A percentile compares a stretch with the other conserved stretches of the same genome.
These are phyloP conservation scores for Pagrus major DNA, from an alignment of 2,113 vertebrate species.

Conservation along the genomic window DNA sequence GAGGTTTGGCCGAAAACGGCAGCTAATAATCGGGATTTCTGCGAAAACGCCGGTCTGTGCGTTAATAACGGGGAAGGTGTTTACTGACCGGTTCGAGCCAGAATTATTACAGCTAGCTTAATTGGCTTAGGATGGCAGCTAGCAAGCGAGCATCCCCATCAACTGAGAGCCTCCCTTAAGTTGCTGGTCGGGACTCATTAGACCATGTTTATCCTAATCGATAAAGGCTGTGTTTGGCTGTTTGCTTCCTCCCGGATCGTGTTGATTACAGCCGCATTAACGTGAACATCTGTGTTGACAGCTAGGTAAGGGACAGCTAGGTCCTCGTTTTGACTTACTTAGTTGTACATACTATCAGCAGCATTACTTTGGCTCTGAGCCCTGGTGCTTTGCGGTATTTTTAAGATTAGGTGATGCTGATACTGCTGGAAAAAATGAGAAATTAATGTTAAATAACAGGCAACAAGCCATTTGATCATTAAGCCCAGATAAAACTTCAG, in stretches of 20 bases:
- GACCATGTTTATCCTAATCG: background rate
- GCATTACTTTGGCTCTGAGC: rapidly evolving
- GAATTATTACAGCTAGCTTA: conserved; percentile 64
- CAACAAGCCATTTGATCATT: background rate
- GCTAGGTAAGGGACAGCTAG: background rate
- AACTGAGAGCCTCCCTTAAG: background rate
- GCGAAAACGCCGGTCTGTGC: background rate
- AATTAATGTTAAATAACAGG: background rate
- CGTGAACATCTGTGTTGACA: background rate
- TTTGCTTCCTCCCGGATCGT: background rate
- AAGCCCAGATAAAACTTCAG: background rate
- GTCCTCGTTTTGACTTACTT: background rate
- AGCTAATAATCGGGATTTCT: background rate
- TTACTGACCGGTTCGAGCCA: conserved; percentile 72
- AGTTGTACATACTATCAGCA: background rate
- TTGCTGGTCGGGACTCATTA: conserved; percentile 10
- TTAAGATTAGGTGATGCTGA: background rate
- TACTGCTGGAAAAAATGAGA: background rate
- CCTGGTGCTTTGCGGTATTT: background rate
- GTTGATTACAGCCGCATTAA: background rate
- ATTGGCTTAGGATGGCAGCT: conserved; percentile 74
- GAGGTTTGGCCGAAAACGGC: background rate
- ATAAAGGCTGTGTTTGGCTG: background rate
- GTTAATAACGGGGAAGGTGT: conserved; percentile 3
- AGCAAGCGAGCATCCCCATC: conserved; percentile 17